These are phyloP conservation scores for Ptiloglossa arizonensis DNA, from an alignment of 1,140 invertebrate genomes.

Conservation along the genomic window DNA sequence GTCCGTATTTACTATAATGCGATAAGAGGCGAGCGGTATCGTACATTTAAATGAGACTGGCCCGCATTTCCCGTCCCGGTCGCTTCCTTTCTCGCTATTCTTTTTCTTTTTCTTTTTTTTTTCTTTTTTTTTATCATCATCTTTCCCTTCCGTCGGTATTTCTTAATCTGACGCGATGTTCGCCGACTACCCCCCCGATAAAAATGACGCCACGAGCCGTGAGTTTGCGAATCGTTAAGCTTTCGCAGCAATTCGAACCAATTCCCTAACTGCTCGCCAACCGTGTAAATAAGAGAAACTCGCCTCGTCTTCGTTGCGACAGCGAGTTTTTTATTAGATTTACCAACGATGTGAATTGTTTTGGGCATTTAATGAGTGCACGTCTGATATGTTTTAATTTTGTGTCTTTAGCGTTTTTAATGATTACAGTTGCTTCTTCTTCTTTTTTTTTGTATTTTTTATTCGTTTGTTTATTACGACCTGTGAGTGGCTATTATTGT, in stretches of 20 bases:
- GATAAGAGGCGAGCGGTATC: slow-evolving; percentile 76
- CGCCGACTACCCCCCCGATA: background rate
- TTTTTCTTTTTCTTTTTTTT: slow-evolving; percentile 22
- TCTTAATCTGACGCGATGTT: slow-evolving; percentile 21
- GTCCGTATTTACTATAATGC: slow-evolving; percentile 79
- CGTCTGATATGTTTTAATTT: too few species aligned
- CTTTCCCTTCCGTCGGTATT: background rate
- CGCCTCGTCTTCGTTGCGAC: too few species aligned
- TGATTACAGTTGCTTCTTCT: too few species aligned
- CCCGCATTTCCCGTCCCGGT: slow-evolving; percentile 34
- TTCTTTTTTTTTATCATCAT: background rate
- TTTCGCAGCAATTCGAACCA: background rate
- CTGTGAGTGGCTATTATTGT: too few species aligned
- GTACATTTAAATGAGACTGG: slow-evolving; percentile 76
- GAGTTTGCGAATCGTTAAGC: background rate
- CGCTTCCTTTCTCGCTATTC: slow-evolving; percentile 1
- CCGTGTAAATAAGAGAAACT: background rate
- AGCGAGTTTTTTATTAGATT: too few species aligned
- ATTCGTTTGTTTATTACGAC: too few species aligned
- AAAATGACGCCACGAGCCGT: background rate
- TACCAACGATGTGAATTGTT: too few species aligned
- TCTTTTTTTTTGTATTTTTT: too few species aligned
- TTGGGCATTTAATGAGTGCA: too few species aligned
- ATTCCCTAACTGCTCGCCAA: background rate
- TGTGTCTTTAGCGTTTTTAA: too few species aligned